Evolutionary conservation across 2,888 invertebrate genomes (phyloP).

Genomic region (Sceliomorpha sp.): DNA sequence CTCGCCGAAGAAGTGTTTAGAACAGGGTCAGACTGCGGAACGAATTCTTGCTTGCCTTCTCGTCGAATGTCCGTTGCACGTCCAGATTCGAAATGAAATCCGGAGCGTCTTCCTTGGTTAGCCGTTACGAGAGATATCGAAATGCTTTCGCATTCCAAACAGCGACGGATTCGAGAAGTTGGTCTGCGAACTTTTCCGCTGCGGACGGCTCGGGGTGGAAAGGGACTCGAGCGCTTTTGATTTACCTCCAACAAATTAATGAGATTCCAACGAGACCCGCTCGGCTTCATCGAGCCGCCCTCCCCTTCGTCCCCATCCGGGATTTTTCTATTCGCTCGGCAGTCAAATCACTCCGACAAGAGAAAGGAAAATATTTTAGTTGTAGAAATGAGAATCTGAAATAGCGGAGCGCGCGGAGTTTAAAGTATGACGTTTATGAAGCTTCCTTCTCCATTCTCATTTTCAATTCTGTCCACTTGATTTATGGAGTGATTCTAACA

Average conservation of each 20-base stretch:
- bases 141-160: slow-evolving; percentile 44
- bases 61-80: slow-evolving; percentile 5
- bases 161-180: slow-evolving; percentile 37
- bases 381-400: slow-evolving; percentile 52
- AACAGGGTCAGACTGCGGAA: too few relatives aligned
- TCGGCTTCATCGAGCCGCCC: slow-evolving; percentile 16
- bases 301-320: slow-evolving; percentile 28
- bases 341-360: slow-evolving; percentile 46
- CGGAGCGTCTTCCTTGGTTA: slow-evolving; percentile 42
- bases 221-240: slow-evolving; percentile 43
- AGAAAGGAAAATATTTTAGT: slow-evolving; percentile 55
- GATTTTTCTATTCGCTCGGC: slow-evolving; percentile 43
- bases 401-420: slow-evolving; percentile 48
- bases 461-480: slow-evolving; percentile 52
- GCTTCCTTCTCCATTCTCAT: slow-evolving; percentile 52
- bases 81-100: slow-evolving; percentile 49
- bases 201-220: slow-evolving; percentile 12
- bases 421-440: slow-evolving; percentile 54
- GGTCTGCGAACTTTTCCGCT: slow-evolving; percentile 40
- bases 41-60: not conserved
- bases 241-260: slow-evolving; percentile 68
- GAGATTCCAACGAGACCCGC: slow-evolving; percentile 62
- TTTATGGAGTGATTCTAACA: slow-evolving; percentile 50
- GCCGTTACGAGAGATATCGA: slow-evolving; percentile 33
- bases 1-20: too few relatives aligned